Conservation (phyloP, 1,140 invertebrate species). For the Drosophila grimshawi region DNA sequence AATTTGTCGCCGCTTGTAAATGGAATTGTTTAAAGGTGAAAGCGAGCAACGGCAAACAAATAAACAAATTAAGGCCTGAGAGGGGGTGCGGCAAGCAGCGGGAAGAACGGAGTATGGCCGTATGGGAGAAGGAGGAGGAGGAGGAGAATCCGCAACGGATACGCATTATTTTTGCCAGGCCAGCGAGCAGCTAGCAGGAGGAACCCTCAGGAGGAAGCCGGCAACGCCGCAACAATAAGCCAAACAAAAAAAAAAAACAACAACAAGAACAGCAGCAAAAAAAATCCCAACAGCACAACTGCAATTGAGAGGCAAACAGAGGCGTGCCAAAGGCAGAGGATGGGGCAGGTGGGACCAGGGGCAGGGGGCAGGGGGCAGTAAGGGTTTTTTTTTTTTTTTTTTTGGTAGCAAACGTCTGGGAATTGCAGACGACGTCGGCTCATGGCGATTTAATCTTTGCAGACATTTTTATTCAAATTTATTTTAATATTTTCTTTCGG, state of each 20-base stretch:
- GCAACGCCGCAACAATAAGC: constrained; percentile 61
- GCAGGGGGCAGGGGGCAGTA: not conserved
- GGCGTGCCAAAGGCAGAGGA: not conserved
- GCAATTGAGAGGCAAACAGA: constrained; percentile 7
- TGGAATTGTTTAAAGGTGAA: constrained; percentile 82
- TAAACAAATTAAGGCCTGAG: constrained; percentile 76
- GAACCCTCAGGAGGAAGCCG: constrained; percentile 18
- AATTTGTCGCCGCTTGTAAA: constrained; percentile 82
- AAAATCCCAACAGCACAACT: not conserved
- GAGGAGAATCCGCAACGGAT: constrained; percentile 72
- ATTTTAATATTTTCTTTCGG: constrained; percentile 65
- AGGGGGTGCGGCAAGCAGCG: not conserved
- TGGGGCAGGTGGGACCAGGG: not conserved
- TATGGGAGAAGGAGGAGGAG: not conserved
- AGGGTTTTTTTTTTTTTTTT: not conserved
- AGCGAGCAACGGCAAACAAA: constrained; percentile 61
- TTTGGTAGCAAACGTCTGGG: constrained; percentile 55
- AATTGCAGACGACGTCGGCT: constrained; percentile 71
- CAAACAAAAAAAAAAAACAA: constrained; percentile 43
- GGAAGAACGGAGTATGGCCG: no score
- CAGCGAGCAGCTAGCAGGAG: constrained; percentile 43
- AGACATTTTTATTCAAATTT: constrained; percentile 82
- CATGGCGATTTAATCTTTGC: constrained; percentile 80
- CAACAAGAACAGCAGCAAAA: not conserved
- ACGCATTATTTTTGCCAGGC: constrained; percentile 72